These are phyloP conservation scores for Seriola dumerili DNA, from an alignment of 2,113 vertebrate species.

Conservation along the genomic window DNA sequence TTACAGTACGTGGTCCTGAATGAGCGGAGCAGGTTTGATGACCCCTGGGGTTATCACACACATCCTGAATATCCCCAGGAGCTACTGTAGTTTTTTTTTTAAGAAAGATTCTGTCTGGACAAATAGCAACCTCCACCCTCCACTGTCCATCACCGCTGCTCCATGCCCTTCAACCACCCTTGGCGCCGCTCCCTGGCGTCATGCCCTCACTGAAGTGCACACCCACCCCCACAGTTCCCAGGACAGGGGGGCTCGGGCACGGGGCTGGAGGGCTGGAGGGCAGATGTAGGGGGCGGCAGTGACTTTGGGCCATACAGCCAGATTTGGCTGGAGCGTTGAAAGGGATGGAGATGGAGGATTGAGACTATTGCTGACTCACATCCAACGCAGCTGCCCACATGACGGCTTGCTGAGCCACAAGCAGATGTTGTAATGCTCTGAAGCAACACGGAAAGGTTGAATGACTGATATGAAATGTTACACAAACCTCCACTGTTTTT, in stretches of 20 bases:
- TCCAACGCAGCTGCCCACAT: constrained; percentile 44
- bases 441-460: constrained; percentile 14
- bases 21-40: constrained; percentile 16
- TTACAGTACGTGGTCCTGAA: constrained; percentile 34
- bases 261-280: constrained; percentile 43
- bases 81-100: background rate
- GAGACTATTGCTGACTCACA: constrained; percentile 52
- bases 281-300: constrained; percentile 60
- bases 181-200: constrained; percentile 35
- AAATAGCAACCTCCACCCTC: constrained; percentile 10
- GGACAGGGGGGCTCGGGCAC: constrained; percentile 32
- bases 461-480: constrained; percentile 10
- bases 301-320: constrained; percentile 61
- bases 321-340: constrained; percentile 49
- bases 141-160: background rate
- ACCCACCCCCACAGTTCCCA: constrained; percentile 45
- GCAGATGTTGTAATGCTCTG: constrained; percentile 58
- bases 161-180: constrained; percentile 60
- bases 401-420: constrained; percentile 49
- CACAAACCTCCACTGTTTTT: background rate
- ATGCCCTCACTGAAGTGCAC: constrained; percentile 29
- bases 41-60: constrained; percentile 3
- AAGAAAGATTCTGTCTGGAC: background rate
- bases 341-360: constrained; percentile 24
- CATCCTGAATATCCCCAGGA: background rate